These are phyloP conservation scores for Hydropsyche tenuis DNA, from an alignment of 1,140 invertebrate species.

Conservation along the genomic window DNA sequence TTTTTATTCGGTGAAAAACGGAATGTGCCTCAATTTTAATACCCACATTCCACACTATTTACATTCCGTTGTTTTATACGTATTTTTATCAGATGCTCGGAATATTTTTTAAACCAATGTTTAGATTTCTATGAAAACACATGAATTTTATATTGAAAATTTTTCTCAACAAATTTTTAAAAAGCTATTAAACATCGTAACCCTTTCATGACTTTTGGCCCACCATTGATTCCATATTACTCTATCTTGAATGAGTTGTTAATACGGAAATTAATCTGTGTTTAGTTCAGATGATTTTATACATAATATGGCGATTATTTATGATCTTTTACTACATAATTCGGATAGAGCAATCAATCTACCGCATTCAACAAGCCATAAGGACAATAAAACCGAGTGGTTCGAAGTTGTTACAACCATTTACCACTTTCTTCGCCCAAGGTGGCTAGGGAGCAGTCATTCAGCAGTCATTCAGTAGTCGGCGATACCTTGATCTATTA, in stretches of 20 bases:
- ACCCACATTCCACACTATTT: background rate
- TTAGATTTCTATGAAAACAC: background rate
- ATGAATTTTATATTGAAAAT: no score
- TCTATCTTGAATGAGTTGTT: no score
- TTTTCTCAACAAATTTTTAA: no score
- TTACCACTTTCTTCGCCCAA: constrained; percentile 15
- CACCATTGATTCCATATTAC: no score
- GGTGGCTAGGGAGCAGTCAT: background rate
- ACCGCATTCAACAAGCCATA: constrained; percentile 31
- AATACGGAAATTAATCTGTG: no score
- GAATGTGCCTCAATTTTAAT: background rate
- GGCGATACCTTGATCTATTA: constrained; percentile 33
- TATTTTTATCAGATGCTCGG: background rate
- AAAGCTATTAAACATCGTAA: no score
- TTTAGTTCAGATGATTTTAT: no score
- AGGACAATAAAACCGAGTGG: constrained; percentile 32
- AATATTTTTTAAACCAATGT: background rate
- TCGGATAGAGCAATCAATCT: constrained; percentile 29
- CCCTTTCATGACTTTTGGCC: no score
- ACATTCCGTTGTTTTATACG: no score
- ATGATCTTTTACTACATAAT: constrained; percentile 22
- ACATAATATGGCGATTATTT: constrained; percentile 24
- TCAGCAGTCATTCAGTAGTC: background rate
- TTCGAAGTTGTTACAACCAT: background rate
- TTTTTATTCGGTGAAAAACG: constrained; percentile 2